A percentile compares a stretch with the other conserved stretches of the same genome.
phyloP scores from a whole-genome alignment of 2,888 invertebrate genomes.

The Leistus spinibarbis region DNA sequence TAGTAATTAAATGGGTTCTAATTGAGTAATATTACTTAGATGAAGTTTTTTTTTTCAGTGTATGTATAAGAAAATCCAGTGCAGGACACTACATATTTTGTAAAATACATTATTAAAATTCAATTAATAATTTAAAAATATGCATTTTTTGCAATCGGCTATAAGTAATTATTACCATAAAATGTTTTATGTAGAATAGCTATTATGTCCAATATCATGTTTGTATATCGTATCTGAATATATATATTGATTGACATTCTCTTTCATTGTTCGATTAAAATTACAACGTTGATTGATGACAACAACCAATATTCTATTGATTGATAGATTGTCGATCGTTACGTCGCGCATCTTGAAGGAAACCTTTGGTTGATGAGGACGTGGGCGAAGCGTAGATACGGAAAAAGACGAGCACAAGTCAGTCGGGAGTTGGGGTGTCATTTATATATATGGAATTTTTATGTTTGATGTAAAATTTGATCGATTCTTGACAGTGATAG shows the following conservation, averaged over 20 bases:
- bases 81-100: too few species aligned
- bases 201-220: background rate
- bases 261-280: background rate
- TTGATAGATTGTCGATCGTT: background rate
- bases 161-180: background rate
- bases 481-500: background rate
- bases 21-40: too few species aligned
- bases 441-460: background rate
- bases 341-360: background rate
- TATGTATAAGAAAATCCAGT: too few species aligned
- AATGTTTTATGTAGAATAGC: background rate
- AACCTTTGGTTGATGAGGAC: background rate
- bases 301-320: background rate
- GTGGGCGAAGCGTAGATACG: background rate
- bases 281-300: background rate
- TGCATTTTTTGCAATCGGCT: background rate
- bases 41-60: too few species aligned
- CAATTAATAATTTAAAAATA: background rate
- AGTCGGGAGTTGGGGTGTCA: background rate
- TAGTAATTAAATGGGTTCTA: too few species aligned
- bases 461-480: background rate
- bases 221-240: background rate
- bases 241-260: background rate
- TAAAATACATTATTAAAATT: background rate
- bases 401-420: background rate